These are phyloP conservation scores for Ephestia elutella DNA, from an alignment of 1,140 invertebrate genomes.

Conservation along the genomic window DNA sequence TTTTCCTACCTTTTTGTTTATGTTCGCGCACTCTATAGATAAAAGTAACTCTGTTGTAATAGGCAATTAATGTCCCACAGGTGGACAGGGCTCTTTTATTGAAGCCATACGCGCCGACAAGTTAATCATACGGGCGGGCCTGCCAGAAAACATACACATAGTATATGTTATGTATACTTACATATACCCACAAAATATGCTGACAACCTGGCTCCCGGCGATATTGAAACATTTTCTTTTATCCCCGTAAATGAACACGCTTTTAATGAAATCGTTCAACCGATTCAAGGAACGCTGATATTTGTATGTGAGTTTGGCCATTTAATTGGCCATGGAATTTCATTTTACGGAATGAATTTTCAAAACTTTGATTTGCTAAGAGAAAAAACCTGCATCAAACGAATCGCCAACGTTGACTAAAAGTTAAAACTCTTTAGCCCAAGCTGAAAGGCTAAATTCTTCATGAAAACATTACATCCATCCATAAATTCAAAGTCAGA, in stretches of 20 bases:
- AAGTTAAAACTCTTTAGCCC: too few relatives aligned
- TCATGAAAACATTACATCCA: too few relatives aligned
- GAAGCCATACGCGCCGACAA: background rate
- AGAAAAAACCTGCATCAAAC: too few relatives aligned
- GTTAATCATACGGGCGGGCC: background rate
- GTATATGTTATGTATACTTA: too few relatives aligned
- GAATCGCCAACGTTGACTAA: too few relatives aligned
- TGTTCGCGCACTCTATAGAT: background rate
- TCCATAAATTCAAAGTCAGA: too few relatives aligned
- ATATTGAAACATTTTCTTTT: constrained; percentile 5
- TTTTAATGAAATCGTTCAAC: background rate
- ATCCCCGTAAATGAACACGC: background rate
- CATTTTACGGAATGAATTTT: too few relatives aligned
- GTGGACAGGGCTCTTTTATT: background rate
- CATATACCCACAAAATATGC: background rate
- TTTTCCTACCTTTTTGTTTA: too few relatives aligned
- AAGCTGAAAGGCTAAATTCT: too few relatives aligned
- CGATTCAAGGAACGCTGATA: background rate
- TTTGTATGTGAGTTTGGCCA: background rate
- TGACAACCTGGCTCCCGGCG: background rate
- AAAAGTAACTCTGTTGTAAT: background rate
- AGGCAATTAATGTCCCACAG: background rate
- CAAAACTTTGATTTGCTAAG: too few relatives aligned
- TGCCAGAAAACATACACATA: too few relatives aligned
- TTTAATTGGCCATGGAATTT: too few relatives aligned